A percentile compares a stretch with the other conserved stretches of the same genome.
Conservation (phyloP, 1,140 invertebrate genomes). For the Ips typographus region DNA sequence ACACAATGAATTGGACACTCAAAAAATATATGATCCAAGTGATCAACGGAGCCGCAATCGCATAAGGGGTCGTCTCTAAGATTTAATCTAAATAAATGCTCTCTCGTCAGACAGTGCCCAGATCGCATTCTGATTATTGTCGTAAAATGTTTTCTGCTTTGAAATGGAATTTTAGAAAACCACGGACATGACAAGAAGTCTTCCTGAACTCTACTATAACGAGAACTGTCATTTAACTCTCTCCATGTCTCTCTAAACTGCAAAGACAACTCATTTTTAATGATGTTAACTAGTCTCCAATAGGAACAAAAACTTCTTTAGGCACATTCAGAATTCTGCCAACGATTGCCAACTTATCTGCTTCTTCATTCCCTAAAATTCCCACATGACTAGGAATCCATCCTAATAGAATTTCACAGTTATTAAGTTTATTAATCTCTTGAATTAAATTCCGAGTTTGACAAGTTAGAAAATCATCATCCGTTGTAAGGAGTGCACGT, state of each 20-base stretch:
- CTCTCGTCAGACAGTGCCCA: conserved; percentile 19
- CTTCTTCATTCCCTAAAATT: conserved; percentile 12
- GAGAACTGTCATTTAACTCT: background rate
- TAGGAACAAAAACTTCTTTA: background rate
- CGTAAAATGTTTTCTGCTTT: conserved; percentile 21
- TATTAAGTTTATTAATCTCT: background rate
- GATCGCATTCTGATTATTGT: conserved; percentile 31
- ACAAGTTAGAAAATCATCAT: background rate
- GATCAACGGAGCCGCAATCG: conserved; percentile 23
- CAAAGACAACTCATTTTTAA: conserved; percentile 3
- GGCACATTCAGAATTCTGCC: background rate
- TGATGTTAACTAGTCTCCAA: background rate
- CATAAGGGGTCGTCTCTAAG: conserved; percentile 21
- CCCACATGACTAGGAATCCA: conserved; percentile 16
- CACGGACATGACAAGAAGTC: conserved; percentile 4
- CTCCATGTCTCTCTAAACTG: conserved; percentile 2
- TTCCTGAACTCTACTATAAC: conserved; percentile 1
- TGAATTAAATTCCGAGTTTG: background rate
- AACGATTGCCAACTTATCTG: conserved; percentile 8
- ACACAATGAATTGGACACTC: conserved; percentile 12
- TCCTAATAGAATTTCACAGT: conserved; percentile 6
- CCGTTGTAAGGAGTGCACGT: background rate
- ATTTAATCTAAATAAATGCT: conserved; percentile 21
- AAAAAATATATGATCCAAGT: conserved; percentile 30
- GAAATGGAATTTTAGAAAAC: conserved; percentile 11